phyloP scores from a whole-genome alignment of 1,140 invertebrate species.

The Panagrolaimus sp. region DNA sequence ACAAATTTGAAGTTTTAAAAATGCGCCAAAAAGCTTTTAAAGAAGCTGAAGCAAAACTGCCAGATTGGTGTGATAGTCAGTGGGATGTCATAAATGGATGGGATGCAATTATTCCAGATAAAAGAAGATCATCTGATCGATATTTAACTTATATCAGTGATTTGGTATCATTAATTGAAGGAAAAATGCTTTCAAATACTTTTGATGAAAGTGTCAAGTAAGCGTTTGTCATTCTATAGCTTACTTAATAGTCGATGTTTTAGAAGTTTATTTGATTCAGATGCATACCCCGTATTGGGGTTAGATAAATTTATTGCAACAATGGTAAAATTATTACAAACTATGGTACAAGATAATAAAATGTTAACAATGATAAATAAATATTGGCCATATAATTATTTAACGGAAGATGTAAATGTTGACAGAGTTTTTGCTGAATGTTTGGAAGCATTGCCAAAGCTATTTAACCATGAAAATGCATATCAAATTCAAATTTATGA shows the following conservation, averaged over 20 bases:
- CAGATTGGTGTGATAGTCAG: not conserved
- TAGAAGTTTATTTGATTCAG: not conserved
- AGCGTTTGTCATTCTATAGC: too few species aligned
- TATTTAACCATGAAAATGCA: too few species aligned
- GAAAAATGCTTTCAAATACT: not conserved
- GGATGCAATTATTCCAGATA: not conserved
- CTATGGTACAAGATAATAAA: not conserved
- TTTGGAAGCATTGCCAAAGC: too few species aligned
- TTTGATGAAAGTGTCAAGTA: conserved; percentile 9
- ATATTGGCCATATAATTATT: too few species aligned
- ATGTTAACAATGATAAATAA: too few species aligned
- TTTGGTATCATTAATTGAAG: not conserved
- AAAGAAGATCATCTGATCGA: not conserved
- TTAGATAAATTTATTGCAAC: not conserved
- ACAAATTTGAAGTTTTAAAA: not conserved
- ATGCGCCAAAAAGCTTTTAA: not conserved
- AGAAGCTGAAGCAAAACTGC: not conserved
- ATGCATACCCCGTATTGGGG: not conserved
- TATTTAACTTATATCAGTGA: not conserved
- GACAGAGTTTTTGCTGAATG: too few species aligned
- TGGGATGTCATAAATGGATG: not conserved
- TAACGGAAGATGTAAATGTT: too few species aligned
- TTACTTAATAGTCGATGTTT: too few species aligned
- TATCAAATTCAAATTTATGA: too few species aligned
- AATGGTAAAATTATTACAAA: not conserved